Evolutionary conservation across 2,113 vertebrate species (phyloP).

Genomic region (Ochotona princeps): DNA sequence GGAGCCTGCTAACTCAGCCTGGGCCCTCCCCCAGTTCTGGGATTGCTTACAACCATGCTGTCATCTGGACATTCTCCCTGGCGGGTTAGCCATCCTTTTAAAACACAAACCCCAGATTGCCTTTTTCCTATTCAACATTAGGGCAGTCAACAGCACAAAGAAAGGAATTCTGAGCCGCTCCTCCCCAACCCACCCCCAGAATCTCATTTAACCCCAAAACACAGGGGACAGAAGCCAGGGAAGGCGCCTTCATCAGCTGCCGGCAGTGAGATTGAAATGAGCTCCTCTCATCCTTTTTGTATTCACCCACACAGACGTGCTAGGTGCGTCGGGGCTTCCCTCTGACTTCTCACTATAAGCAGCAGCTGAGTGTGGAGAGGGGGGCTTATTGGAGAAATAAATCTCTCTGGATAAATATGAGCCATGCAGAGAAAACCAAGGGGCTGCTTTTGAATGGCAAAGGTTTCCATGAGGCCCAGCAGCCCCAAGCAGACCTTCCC

Average conservation of each 20-base stretch:
- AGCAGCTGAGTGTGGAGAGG: conserved; percentile 3
- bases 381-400: conserved; percentile 78
- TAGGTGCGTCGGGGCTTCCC: not conserved
- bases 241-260: not conserved
- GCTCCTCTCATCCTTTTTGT: not conserved
- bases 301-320: not conserved
- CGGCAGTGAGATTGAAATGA: not conserved
- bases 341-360: conserved; percentile 16
- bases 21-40: not conserved
- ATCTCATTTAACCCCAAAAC: conserved; percentile 29
- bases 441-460: conserved; percentile 65
- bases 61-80: not conserved
- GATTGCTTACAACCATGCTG: not conserved
- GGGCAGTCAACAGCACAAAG: conserved; percentile 41
- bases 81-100: not conserved
- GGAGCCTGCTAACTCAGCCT: not conserved
- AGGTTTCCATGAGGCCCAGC: conserved; percentile 59
- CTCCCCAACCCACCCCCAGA: not conserved
- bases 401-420: conserved; percentile 74
- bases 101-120: not conserved
- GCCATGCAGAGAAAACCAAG: conserved; percentile 34
- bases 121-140: conserved; percentile 44
- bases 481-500: conserved; percentile 44
- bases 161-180: not conserved
- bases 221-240: not conserved